Evolutionary conservation across 2,888 invertebrate genomes (phyloP), one percentile per base, ranked within the genome.

Genomic region (Reticulitermes lucifugus): DNA sequence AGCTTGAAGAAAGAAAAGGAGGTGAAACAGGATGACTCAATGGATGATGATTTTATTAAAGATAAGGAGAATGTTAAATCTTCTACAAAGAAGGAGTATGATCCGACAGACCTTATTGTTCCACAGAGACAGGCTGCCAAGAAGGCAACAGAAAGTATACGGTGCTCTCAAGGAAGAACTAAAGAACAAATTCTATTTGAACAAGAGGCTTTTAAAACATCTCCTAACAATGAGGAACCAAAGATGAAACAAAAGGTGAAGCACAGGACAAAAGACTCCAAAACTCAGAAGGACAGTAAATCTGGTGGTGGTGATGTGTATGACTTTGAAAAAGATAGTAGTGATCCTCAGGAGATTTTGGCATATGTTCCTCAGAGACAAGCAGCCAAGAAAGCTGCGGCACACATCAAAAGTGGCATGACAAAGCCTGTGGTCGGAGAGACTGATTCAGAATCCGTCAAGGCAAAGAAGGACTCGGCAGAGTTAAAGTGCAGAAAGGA

Each of bases 111-210:
- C 91, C 92, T 97, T 83, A 97, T 97, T 87, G 97, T 97, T 73
- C 97, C 97, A 2, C 97, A 97, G 90, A 92, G 97, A 83, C 96
- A 97, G 91, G 97, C 97, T 51, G 97, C 97, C 46, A 97, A 97
- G 90, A 97, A 97, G 89, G 97, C 97, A 0, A 96, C 96, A 1
- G 97, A 97, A 90, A 97, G 96, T 89, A 95, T 97, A 94, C 95
- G 92, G 75, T 89, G 91, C 43, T 91, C 91, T 51, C 92, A 91
- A 90, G 83, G 89, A 89, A 55, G 88, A 89, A 71, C 88, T 89
- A 59, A 90, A 90, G 85, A 88, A 86, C 75, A 87, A 86, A 81
- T 86, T 87, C 35, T 87, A 65, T 73, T 87, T 83, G 87, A 89
- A 86, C 87, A 85, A 83, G 83, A 86, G 41, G 51, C 81, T 60